Base-by-base conservation (phyloP, 2,113 vertebrate species). In the Chamaetylas fuelleborni region DNA sequence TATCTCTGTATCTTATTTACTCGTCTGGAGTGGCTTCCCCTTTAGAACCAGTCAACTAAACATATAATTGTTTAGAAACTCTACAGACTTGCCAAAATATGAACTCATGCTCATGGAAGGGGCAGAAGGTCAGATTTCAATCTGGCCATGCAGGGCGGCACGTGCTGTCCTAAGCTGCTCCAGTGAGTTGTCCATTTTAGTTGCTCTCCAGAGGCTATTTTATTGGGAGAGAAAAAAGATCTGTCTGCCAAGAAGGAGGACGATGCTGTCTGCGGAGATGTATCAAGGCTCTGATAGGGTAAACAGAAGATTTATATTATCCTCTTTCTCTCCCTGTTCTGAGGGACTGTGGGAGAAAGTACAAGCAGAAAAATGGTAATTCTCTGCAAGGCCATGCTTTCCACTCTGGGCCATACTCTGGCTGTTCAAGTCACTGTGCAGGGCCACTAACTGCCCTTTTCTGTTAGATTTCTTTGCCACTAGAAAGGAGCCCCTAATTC, bases 61-160 rank as follows among this genome's bases (percentile, higher is more conserved):
- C 93, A 94, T 67, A 86, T 60, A 95, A 96, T 96, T 97, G 93
- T 96, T 97, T 92, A 93, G 88, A 94, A 94, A 95, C 72, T 81
- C 60, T 50, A 29, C 8, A 2, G 60, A 88, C 80, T 90, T 96
- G 95, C 95, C 96, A 97, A 95, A 96, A 81, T 72, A 95, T 96
- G 90, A 95, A 93, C 92, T 95, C 95, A 94, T 88, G 60, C 10
- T 0, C 93, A 90, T 86, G 86, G 82, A 94, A 90, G 86, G 48
- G 92, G 88, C 93, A 96, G 90, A 88, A 96, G 92, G 92, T 96
- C 94, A 97, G 92, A 94, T 95, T 90, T 88, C 83, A 81, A 64
- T 96, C 85, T 94, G 94, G 76, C 92, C 92, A 11, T 78, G 86
- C 19, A 62, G 88, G 80, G 53, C 31, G 7, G 79, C 95, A 93